Evolutionary conservation across 1,140 invertebrate genomes (phyloP).

Genomic region (Saccostrea cuccullata): DNA sequence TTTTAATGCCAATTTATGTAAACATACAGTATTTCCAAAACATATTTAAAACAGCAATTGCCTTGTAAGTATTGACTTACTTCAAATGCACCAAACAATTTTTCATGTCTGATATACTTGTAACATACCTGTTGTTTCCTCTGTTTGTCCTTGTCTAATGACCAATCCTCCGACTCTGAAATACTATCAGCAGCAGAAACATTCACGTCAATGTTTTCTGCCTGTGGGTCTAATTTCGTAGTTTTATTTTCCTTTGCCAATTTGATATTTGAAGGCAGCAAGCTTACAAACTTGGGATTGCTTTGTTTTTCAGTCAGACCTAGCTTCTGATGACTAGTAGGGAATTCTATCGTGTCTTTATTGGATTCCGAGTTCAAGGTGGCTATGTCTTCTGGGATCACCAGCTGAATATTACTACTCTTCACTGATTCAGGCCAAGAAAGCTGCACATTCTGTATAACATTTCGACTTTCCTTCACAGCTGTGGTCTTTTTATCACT

Average conservation of each 20-base stretch:
- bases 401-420: conserved; percentile 20
- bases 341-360: neutral
- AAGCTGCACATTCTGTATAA: neutral
- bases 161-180: too few species aligned
- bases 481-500: neutral
- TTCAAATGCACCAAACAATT: too few species aligned
- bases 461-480: conserved; percentile 1
- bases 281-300: conserved; percentile 3
- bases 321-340: neutral
- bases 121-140: too few species aligned
- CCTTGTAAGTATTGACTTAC: too few species aligned
- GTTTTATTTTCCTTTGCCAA: neutral
- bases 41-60: too few species aligned
- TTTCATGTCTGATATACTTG: too few species aligned
- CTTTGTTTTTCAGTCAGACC: neutral
- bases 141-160: too few species aligned
- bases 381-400: conserved; percentile 9
- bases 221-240: neutral
- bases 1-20: too few species aligned
- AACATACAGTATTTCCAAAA: too few species aligned
- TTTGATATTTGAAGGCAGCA: neutral
- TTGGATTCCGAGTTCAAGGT: neutral
- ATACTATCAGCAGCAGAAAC: neutral
- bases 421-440: neutral
- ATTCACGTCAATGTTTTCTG: neutral